phyloP scores from a whole-genome alignment of 2,797 vertebrate species.

The Propithecus perrieri region DNA sequence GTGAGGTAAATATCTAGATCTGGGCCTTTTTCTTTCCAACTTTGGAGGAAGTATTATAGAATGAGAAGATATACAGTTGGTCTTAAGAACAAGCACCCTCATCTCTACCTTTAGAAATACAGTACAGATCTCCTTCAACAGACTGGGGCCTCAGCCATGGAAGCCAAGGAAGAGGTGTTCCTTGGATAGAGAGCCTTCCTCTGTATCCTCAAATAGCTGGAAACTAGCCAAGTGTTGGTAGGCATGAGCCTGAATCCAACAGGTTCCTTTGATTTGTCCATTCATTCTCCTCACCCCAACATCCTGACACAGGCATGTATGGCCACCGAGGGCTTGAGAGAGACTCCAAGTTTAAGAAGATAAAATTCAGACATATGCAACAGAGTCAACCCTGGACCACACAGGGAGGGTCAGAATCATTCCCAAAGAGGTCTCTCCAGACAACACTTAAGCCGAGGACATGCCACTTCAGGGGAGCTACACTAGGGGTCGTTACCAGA shows the following conservation, averaged over 20 bases:
- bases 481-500: background rate
- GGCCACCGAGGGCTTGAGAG: background rate
- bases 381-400: background rate
- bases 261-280: background rate
- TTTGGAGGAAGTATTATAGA: background rate
- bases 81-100: background rate
- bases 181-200: background rate
- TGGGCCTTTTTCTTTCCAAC: background rate
- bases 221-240: background rate
- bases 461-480: background rate
- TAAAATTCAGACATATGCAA: conserved; percentile 21
- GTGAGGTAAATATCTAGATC: background rate
- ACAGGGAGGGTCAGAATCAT: background rate
- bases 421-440: background rate
- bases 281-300: background rate
- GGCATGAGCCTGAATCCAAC: background rate
- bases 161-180: background rate
- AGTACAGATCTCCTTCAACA: background rate
- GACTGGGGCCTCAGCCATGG: background rate
- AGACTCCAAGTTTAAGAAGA: background rate
- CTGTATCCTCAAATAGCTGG: background rate
- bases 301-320: background rate
- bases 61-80: background rate
- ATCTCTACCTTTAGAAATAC: background rate
- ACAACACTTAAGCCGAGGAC: background rate